Base-by-base conservation (phyloP, 2,888 invertebrate species). In the Isotomurus palustris region DNA sequence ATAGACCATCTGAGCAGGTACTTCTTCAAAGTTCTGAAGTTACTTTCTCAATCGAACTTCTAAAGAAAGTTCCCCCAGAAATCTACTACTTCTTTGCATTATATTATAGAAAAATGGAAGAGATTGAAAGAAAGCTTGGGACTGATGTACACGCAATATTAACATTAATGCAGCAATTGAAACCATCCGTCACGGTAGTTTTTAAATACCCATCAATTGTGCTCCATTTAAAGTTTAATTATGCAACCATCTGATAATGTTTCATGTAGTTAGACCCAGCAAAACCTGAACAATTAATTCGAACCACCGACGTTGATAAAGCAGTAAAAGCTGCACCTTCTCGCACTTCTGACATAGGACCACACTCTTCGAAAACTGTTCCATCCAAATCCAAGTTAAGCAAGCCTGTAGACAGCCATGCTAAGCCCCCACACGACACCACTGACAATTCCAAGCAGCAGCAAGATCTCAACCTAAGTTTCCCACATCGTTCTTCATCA, bases 61-160 rank as follows among this genome's bases (percentile, higher is more conserved):
- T 17, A 40, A 40, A 40, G 17, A 10, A 10, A 12, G 8, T 32
- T 32, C 12, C 32, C 12, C 12, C 12, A 51, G 24, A 24, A 36
- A 21, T 28, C n/a, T 14, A n/a, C 5, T 19, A 32, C 27, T 22
- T 19, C 17, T 14, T 17, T 12, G 6, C n/a, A 29, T 44, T 35
- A 41, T 32, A 41, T 29, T 2, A 21, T 72, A 79, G 78, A 65
- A 77, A 78, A 72, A 71, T 90, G 66, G 83, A 84, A 45, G 80
- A 83, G 49, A 77, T 90, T 71, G 88, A 90, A 74, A 81, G 81
- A 62, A 84, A 84, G 32, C 82, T 90, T 71, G 84, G 85, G 22
- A 78, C 82, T 8, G 88, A 90, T 73, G 84, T 90, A 68, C 82
- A 85, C 67, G 79, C 83, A 64, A 88, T 90, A 62, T 77, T 89